These are phyloP conservation scores for Circaetus cinerascens DNA, from an alignment of 2,113 vertebrate species.

Conservation along the genomic window DNA sequence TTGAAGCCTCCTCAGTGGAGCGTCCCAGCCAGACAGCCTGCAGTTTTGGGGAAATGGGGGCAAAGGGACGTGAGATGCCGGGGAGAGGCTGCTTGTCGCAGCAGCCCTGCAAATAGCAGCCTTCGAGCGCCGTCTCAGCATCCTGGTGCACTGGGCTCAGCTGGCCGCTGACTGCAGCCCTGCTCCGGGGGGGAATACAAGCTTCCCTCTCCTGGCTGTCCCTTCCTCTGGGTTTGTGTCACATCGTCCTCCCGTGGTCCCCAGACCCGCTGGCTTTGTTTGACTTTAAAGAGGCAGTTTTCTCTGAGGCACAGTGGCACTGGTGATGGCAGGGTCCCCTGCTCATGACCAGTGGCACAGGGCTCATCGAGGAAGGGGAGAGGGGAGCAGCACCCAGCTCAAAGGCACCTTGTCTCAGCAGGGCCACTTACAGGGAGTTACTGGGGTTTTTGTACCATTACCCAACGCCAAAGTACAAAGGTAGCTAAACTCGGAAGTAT, in stretches of 20 bases:
- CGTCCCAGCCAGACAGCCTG: background rate
- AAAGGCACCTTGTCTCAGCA: background rate
- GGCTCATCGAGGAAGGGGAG: fast-evolving
- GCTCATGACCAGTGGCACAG: background rate
- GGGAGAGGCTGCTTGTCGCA: background rate
- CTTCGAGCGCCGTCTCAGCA: background rate
- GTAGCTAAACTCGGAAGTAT: background rate
- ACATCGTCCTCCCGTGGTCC: background rate
- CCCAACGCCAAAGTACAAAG: background rate
- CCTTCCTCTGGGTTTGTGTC: background rate
- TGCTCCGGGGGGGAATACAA: fast-evolving
- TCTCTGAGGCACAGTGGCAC: background rate
- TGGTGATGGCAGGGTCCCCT: background rate
- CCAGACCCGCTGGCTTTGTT: background rate
- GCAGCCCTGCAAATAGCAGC: background rate
- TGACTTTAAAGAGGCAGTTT: background rate
- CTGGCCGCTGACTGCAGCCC: background rate
- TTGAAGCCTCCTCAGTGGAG: background rate
- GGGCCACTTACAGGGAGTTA: fast-evolving
- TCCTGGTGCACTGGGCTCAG: fast-evolving
- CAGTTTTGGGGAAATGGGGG: background rate
- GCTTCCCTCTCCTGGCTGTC: background rate
- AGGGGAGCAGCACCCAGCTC: background rate
- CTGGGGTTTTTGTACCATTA: background rate
- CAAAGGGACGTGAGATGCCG: background rate